phyloP scores from a whole-genome alignment of 2,113 vertebrate genomes.

The Gracilinanus agilis region DNA sequence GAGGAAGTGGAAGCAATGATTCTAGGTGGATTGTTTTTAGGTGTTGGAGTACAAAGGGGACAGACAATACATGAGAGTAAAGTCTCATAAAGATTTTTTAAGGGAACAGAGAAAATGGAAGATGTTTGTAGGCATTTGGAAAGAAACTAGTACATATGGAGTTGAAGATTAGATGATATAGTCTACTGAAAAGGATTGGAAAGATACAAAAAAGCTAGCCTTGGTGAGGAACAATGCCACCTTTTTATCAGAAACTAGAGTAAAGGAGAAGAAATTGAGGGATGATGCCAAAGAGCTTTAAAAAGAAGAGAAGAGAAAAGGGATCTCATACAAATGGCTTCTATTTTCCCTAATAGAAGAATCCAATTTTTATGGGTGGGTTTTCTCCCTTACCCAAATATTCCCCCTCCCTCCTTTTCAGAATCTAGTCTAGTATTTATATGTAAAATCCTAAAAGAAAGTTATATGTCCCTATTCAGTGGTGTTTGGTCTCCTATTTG shows the following conservation, averaged over 20 bases:
- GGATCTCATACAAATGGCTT: background rate
- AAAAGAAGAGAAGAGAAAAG: background rate
- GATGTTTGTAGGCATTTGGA: background rate
- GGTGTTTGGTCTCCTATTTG: background rate
- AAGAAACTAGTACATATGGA: background rate
- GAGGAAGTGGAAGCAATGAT: background rate
- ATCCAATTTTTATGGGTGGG: background rate
- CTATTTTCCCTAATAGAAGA: background rate
- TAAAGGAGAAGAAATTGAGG: background rate
- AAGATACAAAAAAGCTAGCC: background rate
- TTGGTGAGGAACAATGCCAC: background rate
- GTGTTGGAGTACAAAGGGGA: background rate
- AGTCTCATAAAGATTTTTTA: background rate
- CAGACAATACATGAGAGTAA: background rate
- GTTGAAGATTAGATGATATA: background rate
- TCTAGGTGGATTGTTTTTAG: background rate
- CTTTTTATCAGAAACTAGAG: background rate
- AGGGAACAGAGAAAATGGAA: background rate
- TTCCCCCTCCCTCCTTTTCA: background rate
- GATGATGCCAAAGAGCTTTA: background rate
- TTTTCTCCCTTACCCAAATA: background rate
- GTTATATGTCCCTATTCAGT: background rate
- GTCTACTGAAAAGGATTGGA: background rate
- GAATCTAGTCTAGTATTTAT: background rate
- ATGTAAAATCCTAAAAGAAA: background rate